Base-by-base conservation (phyloP, 2,888 invertebrate species). In the Odontocolon sp. region DNA sequence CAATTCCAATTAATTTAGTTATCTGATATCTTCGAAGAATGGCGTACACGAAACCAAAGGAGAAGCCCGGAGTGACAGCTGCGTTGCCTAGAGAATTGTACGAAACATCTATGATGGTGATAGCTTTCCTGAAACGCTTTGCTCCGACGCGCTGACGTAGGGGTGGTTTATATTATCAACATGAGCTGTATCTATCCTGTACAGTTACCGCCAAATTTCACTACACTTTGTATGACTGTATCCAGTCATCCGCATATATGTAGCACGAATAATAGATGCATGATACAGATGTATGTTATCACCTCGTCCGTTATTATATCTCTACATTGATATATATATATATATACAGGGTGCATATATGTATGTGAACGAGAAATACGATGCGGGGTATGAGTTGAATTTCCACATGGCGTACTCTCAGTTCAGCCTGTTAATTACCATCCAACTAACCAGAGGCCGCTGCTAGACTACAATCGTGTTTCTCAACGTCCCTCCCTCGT, bases 341-440 rank as follows among this genome's bases (percentile, higher is more conserved):
- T 26, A 26, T 28, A 67, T 56, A 61, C 21, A 8, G 11, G 21
- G 45, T 18, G 42, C 11, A 71, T 26, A 28, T 42, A 66, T 28
- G 11, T n/a, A n/a, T 47, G 14, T 21, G 31, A 54, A 54, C 28
- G 40, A 18, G 52, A 23, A 64, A 64, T 26, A 50, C 57, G 64
- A 72, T 64, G 47, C 56, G 23, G 21, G 2, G 31, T 28, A 56
- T n/a, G 56, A 36, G 64, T 11, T 40, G 50, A 50, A 72, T 64
- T 23, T 57, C 66, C 18, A 66, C 64, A 40, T 54, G 38, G 52
- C 40, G 45, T 21, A 52, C 33, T 28, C 56, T 56, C 33, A 26
- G 42, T 70, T 69, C 61, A 70, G 38, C 54, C 75, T 73, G 80
- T 82, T 82, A 82, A 82, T 82, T 82, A 80, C 81, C 78, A 64